Evolutionary conservation across 1,140 invertebrate species (phyloP), one percentile per base, ranked within the genome.

Genomic region (Cylas formicarius): DNA sequence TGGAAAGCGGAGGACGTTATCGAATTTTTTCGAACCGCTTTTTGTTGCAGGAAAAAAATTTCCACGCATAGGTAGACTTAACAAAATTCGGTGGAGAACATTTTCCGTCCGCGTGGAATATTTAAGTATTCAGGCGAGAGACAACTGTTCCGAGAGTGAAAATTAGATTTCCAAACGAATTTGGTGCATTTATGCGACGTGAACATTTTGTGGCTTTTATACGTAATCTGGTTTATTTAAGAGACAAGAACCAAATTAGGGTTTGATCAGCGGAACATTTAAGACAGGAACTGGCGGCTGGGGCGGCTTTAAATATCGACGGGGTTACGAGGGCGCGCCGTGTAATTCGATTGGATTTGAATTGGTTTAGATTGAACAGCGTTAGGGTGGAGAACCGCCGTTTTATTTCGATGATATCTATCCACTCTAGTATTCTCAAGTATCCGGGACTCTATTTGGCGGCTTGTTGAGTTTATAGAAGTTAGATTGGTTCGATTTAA

Each of bases 161-260:
- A 46, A 46, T 46, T 46, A 46, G 35, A 46, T 46, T 46, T 46
- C 20, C 34, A 17, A n/a, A 17, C 34, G 35, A 38, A 38, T 46
- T 46, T 38, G 26, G 34, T 35, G 33, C 44, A 46, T 46, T 46
- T 46, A 39, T 46, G 35, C 39, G 44, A 46, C 44, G 44, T 38
- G 44, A 46, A 35, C 34, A 28, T 46, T 46, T 46, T 46, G 44
- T 32, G 44, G 44, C 44, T 21, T 37, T 36, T 29, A 37, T 27
- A 46, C 45, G 44, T 57, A 62, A 62, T 62, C 60, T 43, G 48
- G 56, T 60, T 60, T 56, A 57, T 62, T 62, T 57, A 56, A 45
- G 52, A 58, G 58, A 55, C 56, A 62, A 62, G 53, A 62, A 55
- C 49, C 60, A 60, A 62, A 62, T 62, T 62, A 62, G 58, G 60